Base-by-base conservation (phyloP, 1,140 invertebrate species). In the Berghia stephanieae region DNA sequence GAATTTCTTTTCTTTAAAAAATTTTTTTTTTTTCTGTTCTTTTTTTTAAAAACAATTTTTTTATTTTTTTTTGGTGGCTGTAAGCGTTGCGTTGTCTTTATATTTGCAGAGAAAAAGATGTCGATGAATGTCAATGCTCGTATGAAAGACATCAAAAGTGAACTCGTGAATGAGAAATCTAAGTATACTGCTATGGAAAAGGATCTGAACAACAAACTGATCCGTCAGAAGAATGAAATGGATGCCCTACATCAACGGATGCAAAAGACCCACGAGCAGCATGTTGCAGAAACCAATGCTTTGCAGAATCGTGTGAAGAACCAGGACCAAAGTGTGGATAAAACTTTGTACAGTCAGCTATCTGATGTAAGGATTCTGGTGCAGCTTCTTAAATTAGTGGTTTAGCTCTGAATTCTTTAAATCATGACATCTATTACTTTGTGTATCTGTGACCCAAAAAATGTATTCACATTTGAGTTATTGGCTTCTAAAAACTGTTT, bases 81-180 rank as follows among this genome's bases (percentile, higher is more conserved):
- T n/a, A n/a, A n/a, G n/a, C n/a, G n/a, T n/a, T n/a, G n/a, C n/a
- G n/a, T n/a, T n/a, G n/a, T n/a, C n/a, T 38, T 69, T 78, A 40
- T 38, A 27, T 18, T 80, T 80, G n/a, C 80, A 88, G 87, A 87
- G 57, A 85, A 87, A 83, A 78, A 84, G 52, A 52, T 83, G 44
- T 81, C 86, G 1, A 83, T 85, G 82, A 67, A 83, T 21, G 80
- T 81, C 49, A 86, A 80, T 57, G 81, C 75, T 44, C 81, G 88
- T 63, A 86, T 96, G 21, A 94, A 94, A 80, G 95, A 96, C 83
- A 84, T 96, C 3, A 92, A 94, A 79, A 91, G 91, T 66, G 93
- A 94, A 82, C 89, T 94, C n/a, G 92, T 92, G 75, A 84, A 89
- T 0, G 94, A 95, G 82, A 91, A 92, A 38, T 91, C 91, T 2